Conservation (phyloP, 2,888 invertebrate species). For the Eremobia ochroleuca region DNA sequence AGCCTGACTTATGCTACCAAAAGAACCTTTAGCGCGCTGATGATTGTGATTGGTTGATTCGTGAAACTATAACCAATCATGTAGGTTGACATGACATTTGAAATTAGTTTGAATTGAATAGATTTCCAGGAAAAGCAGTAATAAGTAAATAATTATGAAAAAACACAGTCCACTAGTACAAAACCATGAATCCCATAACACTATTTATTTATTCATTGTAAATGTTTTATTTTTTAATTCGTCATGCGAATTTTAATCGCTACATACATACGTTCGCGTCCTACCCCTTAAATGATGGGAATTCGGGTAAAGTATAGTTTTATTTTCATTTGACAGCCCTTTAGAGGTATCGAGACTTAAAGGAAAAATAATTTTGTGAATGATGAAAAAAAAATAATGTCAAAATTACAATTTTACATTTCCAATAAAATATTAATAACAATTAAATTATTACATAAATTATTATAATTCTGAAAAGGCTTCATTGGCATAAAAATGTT, state of each 20-base stretch:
- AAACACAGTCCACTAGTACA: slow-evolving; percentile 49
- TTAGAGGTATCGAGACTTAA: slow-evolving; percentile 41
- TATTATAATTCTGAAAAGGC: slow-evolving; percentile 42
- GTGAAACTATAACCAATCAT: too few species aligned
- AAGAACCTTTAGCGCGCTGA: too few species aligned
- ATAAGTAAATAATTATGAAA: not conserved
- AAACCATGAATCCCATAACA: slow-evolving; percentile 10
- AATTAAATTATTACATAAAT: slow-evolving; percentile 57
- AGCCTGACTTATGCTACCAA: too few species aligned
- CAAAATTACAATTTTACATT: slow-evolving; percentile 54
- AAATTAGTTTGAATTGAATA: not conserved
- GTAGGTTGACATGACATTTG: too few species aligned
- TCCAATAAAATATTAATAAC: slow-evolving; percentile 54
- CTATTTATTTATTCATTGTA: slow-evolving; percentile 56
- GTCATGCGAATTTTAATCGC: slow-evolving; percentile 34
- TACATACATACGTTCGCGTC: slow-evolving; percentile 19
- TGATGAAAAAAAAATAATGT: slow-evolving; percentile 32
- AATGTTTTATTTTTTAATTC: slow-evolving; percentile 44
- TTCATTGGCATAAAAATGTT: slow-evolving; percentile 67
- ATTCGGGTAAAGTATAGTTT: slow-evolving; percentile 40
- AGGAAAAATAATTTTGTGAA: slow-evolving; percentile 39
- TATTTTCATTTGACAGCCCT: slow-evolving; percentile 48
- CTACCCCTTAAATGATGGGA: slow-evolving; percentile 14
- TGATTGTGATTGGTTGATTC: too few species aligned
- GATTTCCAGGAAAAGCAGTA: not conserved